Percentiles rank a stretch among this genome's conserved stretches.
These are phyloP conservation scores for Oxyruncus cristatus DNA, from an alignment of 2,113 vertebrate species.

Conservation along the genomic window DNA sequence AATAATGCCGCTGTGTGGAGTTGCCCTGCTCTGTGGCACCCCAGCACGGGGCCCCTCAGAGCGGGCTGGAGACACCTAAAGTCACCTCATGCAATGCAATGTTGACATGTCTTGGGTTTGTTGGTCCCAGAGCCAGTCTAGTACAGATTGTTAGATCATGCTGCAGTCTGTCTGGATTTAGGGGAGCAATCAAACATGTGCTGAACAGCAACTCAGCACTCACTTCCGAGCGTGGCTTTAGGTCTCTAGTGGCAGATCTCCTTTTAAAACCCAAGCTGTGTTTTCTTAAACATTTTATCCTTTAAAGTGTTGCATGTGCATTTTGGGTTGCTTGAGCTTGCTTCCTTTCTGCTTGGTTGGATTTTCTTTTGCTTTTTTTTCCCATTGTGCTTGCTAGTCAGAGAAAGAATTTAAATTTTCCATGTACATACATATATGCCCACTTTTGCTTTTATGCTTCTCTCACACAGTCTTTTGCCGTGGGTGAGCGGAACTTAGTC, in stretches of 20 bases:
- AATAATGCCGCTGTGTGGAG: background rate
- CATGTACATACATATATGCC: background rate
- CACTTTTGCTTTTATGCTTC: background rate
- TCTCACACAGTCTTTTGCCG: background rate
- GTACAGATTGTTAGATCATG: background rate
- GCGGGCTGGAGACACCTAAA: background rate
- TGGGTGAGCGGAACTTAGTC: constrained; percentile 7
- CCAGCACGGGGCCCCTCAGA: background rate
- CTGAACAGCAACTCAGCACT: background rate
- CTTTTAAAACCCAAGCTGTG: background rate
- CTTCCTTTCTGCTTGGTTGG: background rate
- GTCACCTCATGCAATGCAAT: accelerated
- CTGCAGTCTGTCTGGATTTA: background rate
- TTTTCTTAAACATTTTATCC: constrained; percentile 1
- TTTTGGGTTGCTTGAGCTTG: background rate
- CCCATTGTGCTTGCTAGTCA: background rate
- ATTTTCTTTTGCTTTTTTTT: background rate
- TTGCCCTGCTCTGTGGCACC: background rate
- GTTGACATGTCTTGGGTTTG: background rate
- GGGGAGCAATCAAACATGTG: background rate
- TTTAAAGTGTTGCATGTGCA: background rate
- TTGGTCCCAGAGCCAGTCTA: background rate
- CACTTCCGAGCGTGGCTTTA: background rate
- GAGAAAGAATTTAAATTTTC: background rate
- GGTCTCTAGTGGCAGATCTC: background rate